phyloP scores from a whole-genome alignment of 2,888 invertebrate species.

The Drosophila macrothrix region DNA sequence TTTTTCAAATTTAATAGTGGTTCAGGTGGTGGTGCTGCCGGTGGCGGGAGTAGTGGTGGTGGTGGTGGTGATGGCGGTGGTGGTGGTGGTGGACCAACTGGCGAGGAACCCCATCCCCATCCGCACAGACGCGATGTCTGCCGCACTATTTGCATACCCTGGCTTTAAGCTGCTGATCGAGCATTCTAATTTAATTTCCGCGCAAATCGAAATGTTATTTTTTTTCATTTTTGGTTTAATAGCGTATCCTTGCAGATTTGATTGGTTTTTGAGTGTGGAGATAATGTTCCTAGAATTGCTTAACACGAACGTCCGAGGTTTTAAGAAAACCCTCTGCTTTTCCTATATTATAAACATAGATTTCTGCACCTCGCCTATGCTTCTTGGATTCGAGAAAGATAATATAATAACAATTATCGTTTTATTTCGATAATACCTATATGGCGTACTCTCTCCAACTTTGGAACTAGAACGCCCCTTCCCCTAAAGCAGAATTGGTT shows the following conservation, averaged over 20 bases:
- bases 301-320: constrained; percentile 19
- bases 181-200: constrained; percentile 3
- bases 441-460: neutral
- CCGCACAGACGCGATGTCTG: constrained; percentile 78
- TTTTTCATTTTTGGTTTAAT: no score
- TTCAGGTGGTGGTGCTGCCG: constrained; percentile 43
- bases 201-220: constrained; percentile 1
- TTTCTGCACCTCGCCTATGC: neutral
- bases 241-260: constrained; percentile 15
- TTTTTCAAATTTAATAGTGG: constrained; percentile 80
- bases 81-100: constrained; percentile 71
- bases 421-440: neutral
- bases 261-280: constrained; percentile 6
- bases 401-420: neutral
- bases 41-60: constrained; percentile 9
- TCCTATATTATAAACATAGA: neutral
- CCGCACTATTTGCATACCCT: constrained; percentile 84
- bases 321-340: neutral
- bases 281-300: constrained; percentile 23
- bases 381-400: neutral
- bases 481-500: neutral
- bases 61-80: constrained; percentile 38
- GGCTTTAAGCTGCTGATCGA: constrained; percentile 72
- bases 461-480: neutral
- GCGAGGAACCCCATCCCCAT: constrained; percentile 76